Percentiles rank a stretch among this genome's conserved stretches.
Conservation (phyloP, 1,140 invertebrate species). For the Pseudoatta argentina region DNA sequence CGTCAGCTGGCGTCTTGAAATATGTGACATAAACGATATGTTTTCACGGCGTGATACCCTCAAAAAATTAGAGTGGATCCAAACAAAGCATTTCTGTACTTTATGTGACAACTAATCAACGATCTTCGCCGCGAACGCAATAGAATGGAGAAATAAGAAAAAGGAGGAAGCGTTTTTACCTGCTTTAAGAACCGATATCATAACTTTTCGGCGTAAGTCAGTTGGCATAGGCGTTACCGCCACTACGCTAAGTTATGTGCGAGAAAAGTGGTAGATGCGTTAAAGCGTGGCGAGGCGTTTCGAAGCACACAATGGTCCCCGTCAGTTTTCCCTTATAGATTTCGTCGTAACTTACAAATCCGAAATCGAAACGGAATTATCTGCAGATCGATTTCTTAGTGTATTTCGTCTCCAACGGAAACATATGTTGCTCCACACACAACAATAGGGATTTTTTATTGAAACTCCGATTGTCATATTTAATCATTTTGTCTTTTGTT, state of each 20-base stretch:
- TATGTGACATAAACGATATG: constrained; percentile 77
- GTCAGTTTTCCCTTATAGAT: constrained; percentile 14
- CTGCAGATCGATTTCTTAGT: constrained; percentile 1
- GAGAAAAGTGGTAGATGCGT: constrained; percentile 68
- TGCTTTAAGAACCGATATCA: constrained; percentile 64
- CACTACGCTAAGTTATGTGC: constrained; percentile 74
- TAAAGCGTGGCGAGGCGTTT: constrained; percentile 74
- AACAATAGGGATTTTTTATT: constrained; percentile 13
- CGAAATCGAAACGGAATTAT: constrained; percentile 62
- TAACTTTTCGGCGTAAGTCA: constrained; percentile 74
- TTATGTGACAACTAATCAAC: constrained; percentile 83
- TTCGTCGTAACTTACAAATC: constrained; percentile 64
- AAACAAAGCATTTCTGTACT: constrained; percentile 77
- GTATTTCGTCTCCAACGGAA: background rate
- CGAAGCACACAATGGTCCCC: constrained; percentile 67
- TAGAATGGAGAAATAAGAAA: constrained; percentile 13
- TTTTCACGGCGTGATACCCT: constrained; percentile 67
- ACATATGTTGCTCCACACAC: constrained; percentile 26
- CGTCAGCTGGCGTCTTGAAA: constrained; percentile 51
- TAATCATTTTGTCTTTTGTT: background rate
- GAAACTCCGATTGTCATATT: background rate
- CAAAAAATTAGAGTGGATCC: constrained; percentile 73
- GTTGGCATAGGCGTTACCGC: constrained; percentile 74
- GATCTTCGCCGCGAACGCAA: constrained; percentile 46
- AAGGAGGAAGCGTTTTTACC: constrained; percentile 68